Percentiles rank a stretch among this genome's conserved stretches.
Conservation (phyloP, 2,797 vertebrate genomes). For the Acanthis flammea region DNA sequence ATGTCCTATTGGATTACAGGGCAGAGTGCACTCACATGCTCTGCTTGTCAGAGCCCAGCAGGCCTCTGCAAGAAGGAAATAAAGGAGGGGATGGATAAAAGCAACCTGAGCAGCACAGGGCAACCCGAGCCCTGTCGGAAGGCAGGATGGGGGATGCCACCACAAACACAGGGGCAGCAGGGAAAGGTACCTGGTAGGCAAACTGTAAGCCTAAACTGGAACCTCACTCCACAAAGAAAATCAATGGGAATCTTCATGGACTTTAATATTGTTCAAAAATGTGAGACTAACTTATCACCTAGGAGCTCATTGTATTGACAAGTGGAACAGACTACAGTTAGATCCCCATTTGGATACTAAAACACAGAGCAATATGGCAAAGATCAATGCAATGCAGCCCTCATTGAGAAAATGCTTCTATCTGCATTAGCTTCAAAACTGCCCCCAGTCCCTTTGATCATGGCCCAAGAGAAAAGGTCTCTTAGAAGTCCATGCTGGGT, state of each 20-base stretch:
- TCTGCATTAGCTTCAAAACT: background rate
- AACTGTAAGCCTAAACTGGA: background rate
- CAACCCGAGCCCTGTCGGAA: background rate
- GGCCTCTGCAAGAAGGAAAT: background rate
- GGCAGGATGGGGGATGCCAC: background rate
- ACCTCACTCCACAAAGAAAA: background rate
- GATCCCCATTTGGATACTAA: background rate
- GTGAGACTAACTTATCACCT: background rate
- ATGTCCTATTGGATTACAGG: conserved; percentile 61
- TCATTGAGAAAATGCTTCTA: background rate
- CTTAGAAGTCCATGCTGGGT: background rate
- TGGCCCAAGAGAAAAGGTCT: background rate
- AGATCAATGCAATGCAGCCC: background rate
- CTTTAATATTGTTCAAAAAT: background rate
- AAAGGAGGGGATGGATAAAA: background rate
- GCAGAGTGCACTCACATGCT: conserved; percentile 31
- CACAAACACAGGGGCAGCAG: background rate
- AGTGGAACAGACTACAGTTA: background rate
- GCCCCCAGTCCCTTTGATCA: background rate
- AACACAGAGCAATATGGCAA: background rate
- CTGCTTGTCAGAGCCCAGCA: background rate
- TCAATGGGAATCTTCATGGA: background rate
- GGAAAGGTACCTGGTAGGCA: background rate
- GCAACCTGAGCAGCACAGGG: background rate
- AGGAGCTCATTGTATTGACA: background rate